Evolutionary conservation across 2,888 invertebrate species (phyloP).

Genomic region (Tanypteryx hageni): DNA sequence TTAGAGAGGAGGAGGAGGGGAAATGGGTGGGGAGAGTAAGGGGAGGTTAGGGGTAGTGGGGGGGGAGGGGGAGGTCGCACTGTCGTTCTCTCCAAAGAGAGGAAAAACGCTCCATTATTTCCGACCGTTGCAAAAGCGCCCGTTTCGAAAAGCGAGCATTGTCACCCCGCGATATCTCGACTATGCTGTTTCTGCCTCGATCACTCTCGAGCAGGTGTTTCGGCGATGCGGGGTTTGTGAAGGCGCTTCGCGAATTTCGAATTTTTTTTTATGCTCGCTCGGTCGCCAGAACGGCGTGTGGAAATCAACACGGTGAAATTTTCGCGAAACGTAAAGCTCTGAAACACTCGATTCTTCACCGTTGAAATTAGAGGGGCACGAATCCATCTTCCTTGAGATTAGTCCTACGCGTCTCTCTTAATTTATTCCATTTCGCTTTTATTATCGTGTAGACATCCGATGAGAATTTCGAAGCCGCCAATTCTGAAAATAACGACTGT

Average conservation of each 20-base stretch:
- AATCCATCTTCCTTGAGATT: no score
- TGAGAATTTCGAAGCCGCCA: no score
- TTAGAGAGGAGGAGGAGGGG: no score
- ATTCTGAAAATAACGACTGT: no score
- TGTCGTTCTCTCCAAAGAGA: background rate
- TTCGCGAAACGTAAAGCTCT: background rate
- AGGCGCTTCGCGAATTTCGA: background rate
- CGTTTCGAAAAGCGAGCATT: background rate
- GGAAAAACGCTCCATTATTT: background rate
- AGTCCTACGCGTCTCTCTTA: no score
- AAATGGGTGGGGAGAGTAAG: no score
- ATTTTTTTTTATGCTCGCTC: background rate
- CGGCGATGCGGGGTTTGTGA: background rate
- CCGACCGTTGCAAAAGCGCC: background rate
- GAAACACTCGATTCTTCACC: background rate
- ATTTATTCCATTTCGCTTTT: no score
- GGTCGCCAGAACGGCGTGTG: background rate
- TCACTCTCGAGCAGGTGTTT: background rate
- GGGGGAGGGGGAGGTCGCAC: background rate
- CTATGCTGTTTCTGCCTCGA: background rate
- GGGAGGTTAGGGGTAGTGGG: background rate
- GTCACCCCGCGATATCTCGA: no score
- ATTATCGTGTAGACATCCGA: no score
- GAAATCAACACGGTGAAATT: background rate
- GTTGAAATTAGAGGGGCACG: no score